Evolutionary conservation across 2,113 vertebrate species (phyloP), one percentile per base, ranked within the genome.

Genomic region (Vombatus ursinus): DNA sequence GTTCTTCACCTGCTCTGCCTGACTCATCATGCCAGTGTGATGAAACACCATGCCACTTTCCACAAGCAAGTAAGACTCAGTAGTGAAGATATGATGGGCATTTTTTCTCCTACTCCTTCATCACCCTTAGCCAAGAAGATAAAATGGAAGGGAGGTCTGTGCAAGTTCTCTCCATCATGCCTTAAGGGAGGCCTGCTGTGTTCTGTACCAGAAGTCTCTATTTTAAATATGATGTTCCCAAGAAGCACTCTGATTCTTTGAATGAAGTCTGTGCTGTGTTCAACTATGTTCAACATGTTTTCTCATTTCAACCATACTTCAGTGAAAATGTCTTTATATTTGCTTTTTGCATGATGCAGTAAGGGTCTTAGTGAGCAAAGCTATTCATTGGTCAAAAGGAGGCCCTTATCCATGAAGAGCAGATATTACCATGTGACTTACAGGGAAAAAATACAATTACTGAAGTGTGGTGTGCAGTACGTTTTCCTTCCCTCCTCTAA

Each of bases 111-210:
- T 28, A 47, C 91, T 37, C 37, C 50, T 93, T 96, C 92, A 96
- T 91, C n/a, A 92, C 50, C 52, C 89, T 94, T 89, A 89, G 92
- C 96, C 94, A 95, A 93, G 84, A 97, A 96, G 96, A 95, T 91
- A 50, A 68, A 95, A 97, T 24, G 77, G 37, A 53, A 92, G 94
- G 77, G 61, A 84, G 93, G 91, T 92, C 37, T 90, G 53, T 77
- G 89, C 50, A 95, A 91, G 89, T 24, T 90, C 94, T 96, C 95
- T 95, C 95, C 92, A 0, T 95, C 95, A 94, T 16, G 50, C 44
- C 19, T 22, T 9, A 89, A 90, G 25, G 94, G 92, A 94, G 49
- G 84, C 23, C 12, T 90, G 77, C 54, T n/a, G 77, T 84, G 89
- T 90, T 0, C 0, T 48, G 23, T 7, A 52, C 50, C 49, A 91